Evolutionary conservation across 2,113 vertebrate species (phyloP), one percentile per base, ranked within the genome.

Genomic region (Scartelaos histophorus): DNA sequence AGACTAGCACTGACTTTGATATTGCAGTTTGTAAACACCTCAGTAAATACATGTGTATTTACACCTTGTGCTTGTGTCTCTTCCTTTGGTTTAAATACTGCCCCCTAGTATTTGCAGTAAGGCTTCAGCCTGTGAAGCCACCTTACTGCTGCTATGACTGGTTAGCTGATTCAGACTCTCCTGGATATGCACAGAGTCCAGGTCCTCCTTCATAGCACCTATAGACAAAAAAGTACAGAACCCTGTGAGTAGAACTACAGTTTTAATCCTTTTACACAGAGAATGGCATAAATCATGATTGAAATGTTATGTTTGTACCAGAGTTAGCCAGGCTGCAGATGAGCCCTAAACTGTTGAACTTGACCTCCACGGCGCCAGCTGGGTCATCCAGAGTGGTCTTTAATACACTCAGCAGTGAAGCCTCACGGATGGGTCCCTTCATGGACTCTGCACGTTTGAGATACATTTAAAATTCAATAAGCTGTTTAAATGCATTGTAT

Each of bases 281-380:
- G 6, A 51, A 19, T 43, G 38, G 1, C 7, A 43, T 43, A 11
- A 22, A n/a, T 34, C 38, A 21, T 45, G 38, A 57, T 58, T 67
- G 35, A 49, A 5, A 2, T 22, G 17, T 34, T 66, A 34, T 54
- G 19, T 16, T 15, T 5, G 0, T 91, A 97, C 95, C 90, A 81
- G 94, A 95, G 81, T 94, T 94, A 66, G 94, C 89, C 75, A 96
- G 92, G 79, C 93, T 95, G 91, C 95, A 95, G 86, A 96, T 74
- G 69, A 96, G 94, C 24, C 92, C 89, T 73, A 96, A 83, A 69
- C 94, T 91, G 56, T 94, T 96, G 77, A 94, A 95, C 89, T 96
- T 95, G 91, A 96, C 95, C 70, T 97, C 95, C 1, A 94, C 92
- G 0, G 93, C 94, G 38, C 93, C 94, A 0, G 85, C 89, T 5